Evolutionary conservation across 2,888 invertebrate species (phyloP), one percentile per base, ranked within the genome.

Genomic region (Drosophila testacea): DNA sequence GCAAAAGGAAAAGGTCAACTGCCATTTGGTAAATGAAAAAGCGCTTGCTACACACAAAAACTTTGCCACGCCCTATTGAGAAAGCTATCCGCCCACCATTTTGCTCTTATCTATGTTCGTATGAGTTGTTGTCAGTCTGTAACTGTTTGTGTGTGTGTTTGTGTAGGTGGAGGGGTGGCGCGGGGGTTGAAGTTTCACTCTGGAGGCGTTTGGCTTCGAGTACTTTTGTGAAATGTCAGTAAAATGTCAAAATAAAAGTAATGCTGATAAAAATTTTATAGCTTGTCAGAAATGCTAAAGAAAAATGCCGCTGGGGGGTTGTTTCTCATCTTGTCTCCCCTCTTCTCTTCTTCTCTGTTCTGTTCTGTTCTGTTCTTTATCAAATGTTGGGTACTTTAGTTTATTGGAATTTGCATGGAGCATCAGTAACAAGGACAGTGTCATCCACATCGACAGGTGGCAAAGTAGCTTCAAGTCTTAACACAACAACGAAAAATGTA

Each of bases 181-280:
- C 3, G 54, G 16, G 44, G 51, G 38, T 51, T 32, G 52, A 59
- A 64, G 59, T 66, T 56, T 52, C 57, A 44, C 52, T 55, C 69
- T 69, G 59, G 22, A 50, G 77, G 73, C 69, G 54, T 73, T 80
- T 57, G 73, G 57, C 70, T 46, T 51, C 62, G 50, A 79, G 74
- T 72, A 73, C 73, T 78, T 80, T 85, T 84, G 79, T 67, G 71
- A 80, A 88, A 85, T 88, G 87, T 88, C 90, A 88, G 87, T 79
- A 55, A 83, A 88, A 88, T 87, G 90, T 89, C 88, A 87, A 87
- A 89, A 89, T 89, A 89, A 89, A 88, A 83, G 82, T 83, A 83
- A 78, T 76, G 84, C 83, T 89, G 83, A 88, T 89, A 87, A 89
- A 88, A 79, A 79, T 88, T 89, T 85, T 89, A 89, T 89, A 77